Base-by-base conservation (phyloP, 2,888 invertebrate species). In the Opisthograptis luteolata region DNA sequence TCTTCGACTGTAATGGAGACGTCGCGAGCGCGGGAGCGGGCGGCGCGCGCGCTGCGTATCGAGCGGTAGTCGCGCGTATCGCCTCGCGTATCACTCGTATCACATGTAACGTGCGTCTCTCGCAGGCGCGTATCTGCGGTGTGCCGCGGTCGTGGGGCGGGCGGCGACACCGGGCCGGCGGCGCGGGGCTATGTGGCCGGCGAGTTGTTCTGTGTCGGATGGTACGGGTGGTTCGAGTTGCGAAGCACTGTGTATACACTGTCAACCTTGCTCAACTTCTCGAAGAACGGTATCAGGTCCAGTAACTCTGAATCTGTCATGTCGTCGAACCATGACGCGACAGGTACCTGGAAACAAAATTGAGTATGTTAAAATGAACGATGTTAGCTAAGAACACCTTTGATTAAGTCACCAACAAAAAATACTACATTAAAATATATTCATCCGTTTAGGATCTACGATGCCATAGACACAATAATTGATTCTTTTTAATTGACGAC, bases 301-400 rank as follows among this genome's bases (percentile, higher is more conserved):
- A 98, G 93, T 64, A 99, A 93, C 91, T 99, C 99, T 56, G 97
- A 96, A 91, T 99, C 99, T 76, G 96, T 95, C 94, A 97, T 97
- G 91, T 99, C 99, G 91, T 99, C 99, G 91, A 99, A 99, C 99
- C 99, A 99, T 64, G 99, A 99, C 81, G 97, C 97, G 65, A 99
- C 99, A 79, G 99, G 98, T 85, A 99, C 98, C 96, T 96, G 84
- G 2, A 34, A 35, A 13, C 2, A 10, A n/a, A 15, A n/a, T n/a
- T n/a, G n/a, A 8, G 3, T 0, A n/a, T 7, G 5, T 27, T 12
- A 27, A 27, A 12, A 5, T 5, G n/a, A n/a, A n/a, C n/a, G n/a
- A n/a, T n/a, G n/a, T n/a, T n/a, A n/a, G n/a, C n/a, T n/a, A n/a
- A n/a, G n/a, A n/a, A n/a, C n/a, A n/a, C n/a, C n/a, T n/a, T n/a